These are phyloP conservation scores for Sarcophaga carnaria DNA, from an alignment of 2,888 invertebrate genomes.

Conservation along the genomic window DNA sequence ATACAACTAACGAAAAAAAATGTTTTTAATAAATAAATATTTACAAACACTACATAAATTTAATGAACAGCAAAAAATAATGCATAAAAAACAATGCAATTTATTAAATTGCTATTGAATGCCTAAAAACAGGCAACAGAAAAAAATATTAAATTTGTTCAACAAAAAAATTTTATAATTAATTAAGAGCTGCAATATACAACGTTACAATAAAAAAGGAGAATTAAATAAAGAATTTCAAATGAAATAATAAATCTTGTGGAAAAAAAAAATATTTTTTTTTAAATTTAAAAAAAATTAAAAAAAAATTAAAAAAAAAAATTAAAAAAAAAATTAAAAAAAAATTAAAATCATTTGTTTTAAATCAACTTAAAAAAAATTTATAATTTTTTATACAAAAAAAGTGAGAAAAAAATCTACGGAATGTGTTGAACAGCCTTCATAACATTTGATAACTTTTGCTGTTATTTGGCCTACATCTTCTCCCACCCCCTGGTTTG, in stretches of 20 bases:
- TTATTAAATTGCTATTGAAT: constrained; percentile 39
- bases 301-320: neutral
- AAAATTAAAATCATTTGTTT: no score
- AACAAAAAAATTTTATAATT: constrained; percentile 33
- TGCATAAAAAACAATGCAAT: constrained; percentile 17
- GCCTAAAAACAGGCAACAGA: constrained; percentile 71
- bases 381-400: neutral
- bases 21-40: constrained; percentile 19
- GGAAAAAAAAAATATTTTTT: neutral
- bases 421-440: constrained; percentile 52
- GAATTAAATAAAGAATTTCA: constrained; percentile 45
- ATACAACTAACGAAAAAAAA: neutral
- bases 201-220: constrained; percentile 4
- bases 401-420: constrained; percentile 4
- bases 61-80: constrained; percentile 19
- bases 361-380: constrained; percentile 38
- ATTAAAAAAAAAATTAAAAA: constrained; percentile 41
- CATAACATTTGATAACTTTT: constrained; percentile 50
- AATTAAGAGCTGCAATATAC: constrained; percentile 35
- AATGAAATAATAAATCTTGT: constrained; percentile 53
- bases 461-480: neutral
- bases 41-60: constrained; percentile 18
- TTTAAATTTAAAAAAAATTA: neutral
- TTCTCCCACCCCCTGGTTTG: neutral
- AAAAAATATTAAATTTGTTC: neutral